Evolutionary conservation across 2,888 invertebrate species (phyloP), one percentile per base, ranked within the genome.

Genomic region (Drosophila rubida): DNA sequence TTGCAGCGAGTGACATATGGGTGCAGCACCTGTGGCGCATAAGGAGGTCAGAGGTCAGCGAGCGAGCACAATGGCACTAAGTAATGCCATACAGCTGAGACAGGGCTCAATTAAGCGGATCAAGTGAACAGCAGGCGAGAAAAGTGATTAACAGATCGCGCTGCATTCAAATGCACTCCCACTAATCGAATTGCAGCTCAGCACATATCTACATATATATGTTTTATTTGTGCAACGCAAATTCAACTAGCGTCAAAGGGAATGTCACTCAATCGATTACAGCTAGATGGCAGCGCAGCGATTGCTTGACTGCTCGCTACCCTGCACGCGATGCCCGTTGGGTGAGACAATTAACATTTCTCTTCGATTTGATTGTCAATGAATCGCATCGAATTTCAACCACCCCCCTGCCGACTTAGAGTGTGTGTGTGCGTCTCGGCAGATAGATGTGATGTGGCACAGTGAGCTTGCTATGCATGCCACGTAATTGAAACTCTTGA

Each of bases 401-500:
- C 39, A 11, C 45, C 2, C 32, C 19, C 35, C 19, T 19, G 6
- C 22, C 19, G 14, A 4, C 35, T 13, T 37, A 37, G 35, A 37
- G 0, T 19, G 25, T 45, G 35, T 44, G 19, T 25, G 61, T 13
- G 41, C n/a, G 13, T 46, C 37, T 54, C 13, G 37, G 11, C 62
- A 14, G 60, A 66, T 69, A 45, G 72, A 68, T 72, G 67, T 77
- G 62, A 54, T 77, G 67, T 77, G 62, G 55, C 75, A 69, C 72
- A 61, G 69, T 61, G 42, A 45, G 57, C 61, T 77, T 68, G 69
- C 69, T 63, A 79, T 79, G 66, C 75, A 42, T 42, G 69, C 57
- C 75, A 79, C 75, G 78, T 73, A 80, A 80, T 77, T 84, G 80
- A 77, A 79, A 73, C 80, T 59, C 80, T 79, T 75, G 72, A 82